Conservation (phyloP, 2,113 vertebrate species). For the Emydura subglobosa region DNA sequence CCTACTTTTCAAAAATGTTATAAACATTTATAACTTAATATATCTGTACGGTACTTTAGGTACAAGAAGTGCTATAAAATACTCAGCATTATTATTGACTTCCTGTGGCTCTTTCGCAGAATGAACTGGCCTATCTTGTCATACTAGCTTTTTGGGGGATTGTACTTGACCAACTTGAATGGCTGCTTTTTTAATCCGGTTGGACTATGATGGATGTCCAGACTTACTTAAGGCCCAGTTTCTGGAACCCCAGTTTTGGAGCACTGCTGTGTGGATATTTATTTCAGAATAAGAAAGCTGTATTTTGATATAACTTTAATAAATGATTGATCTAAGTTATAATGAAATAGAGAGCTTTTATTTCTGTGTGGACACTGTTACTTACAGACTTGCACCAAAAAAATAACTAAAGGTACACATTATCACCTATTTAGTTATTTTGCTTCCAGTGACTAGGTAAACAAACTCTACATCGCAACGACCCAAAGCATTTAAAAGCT, state of each 20-base stretch:
- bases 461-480: not conserved
- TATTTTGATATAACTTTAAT: rapidly evolving
- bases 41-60: rapidly evolving
- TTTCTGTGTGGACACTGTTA: not conserved
- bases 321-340: not conserved
- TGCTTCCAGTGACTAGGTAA: not conserved
- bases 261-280: not conserved
- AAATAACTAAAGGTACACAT: not conserved
- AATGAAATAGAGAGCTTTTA: not conserved
- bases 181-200: not conserved
- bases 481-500: not conserved
- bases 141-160: not conserved
- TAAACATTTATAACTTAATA: not conserved
- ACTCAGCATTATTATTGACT: not conserved
- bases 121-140: not conserved
- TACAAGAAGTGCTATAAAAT: not conserved
- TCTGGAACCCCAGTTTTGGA: not conserved
- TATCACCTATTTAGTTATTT: not conserved
- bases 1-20: not conserved
- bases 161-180: not conserved
- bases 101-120: not conserved
- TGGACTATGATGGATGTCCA: rapidly evolving
- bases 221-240: not conserved
- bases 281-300: not conserved
- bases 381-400: not conserved